Evolutionary conservation across 2,888 invertebrate genomes (phyloP), one percentile per base, ranked within the genome.

Genomic region (Conchocele bisecta): DNA sequence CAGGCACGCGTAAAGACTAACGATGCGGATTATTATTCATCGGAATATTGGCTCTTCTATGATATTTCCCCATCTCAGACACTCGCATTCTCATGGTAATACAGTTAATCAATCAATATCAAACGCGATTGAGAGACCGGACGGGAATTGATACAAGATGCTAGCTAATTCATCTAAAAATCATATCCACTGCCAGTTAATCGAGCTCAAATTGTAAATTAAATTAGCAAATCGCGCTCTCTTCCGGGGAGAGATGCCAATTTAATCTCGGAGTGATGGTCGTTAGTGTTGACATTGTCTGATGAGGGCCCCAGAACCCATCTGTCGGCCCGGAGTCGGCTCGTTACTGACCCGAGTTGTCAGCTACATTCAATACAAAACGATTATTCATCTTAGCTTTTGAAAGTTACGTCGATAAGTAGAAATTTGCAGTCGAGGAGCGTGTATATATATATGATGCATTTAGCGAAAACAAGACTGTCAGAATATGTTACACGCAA

Each of bases 81-180:
- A 33, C n/a, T n/a, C 51, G 31, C 26, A 28, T 63, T 65, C 53
- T 56, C 71, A 60, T 61, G 65, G 56, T 65, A 74, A 74, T 74
- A 46, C 48, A 42, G 53, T 74, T 74, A 74, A 74, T 74, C 74
- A 67, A 74, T 74, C 74, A 74, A 64, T 51, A 64, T 41, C 7
- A 41, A 50, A 59, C 50, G 51, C 42, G 54, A 56, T 54, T 60
- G 65, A 76, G 64, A 58, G 69, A 63, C 68, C 73, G 69, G 72
- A 66, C 73, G 64, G 39, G 70, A 64, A 77, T 74, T 58, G 64
- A 68, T 73, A 70, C 77, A 73, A 70, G 74, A 77, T 77, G 70
- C 71, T 77, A 46, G 68, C 68, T 74, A 71, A 77, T 77, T 77
- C 77, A 77, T 74, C 70, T 67, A 71, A 61, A 77, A 74, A 74